These are phyloP conservation scores for Toxotes jaculatrix DNA, from an alignment of 2,113 vertebrate genomes.

Conservation along the genomic window DNA sequence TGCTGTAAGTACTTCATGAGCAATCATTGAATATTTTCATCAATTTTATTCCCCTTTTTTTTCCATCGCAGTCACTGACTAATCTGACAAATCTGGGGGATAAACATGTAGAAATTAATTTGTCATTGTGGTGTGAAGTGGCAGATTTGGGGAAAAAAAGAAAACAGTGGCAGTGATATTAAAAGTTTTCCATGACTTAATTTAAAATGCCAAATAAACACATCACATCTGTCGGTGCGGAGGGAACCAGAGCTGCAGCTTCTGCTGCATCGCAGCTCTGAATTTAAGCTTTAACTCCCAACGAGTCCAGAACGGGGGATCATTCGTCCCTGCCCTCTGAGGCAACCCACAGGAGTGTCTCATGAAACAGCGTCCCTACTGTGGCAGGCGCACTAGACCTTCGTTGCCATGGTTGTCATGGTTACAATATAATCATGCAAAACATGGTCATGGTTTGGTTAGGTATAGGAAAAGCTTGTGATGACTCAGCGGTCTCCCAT, in stretches of 20 bases:
- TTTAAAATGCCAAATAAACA: conserved; percentile 34
- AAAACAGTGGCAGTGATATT: conserved; percentile 26
- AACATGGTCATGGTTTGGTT: too few species aligned
- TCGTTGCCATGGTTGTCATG: too few species aligned
- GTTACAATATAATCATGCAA: too few species aligned
- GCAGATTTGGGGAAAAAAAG: conserved; percentile 20
- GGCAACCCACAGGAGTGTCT: too few species aligned
- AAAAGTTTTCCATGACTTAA: conserved; percentile 34
- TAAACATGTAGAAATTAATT: conserved; percentile 42
- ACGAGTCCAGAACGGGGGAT: too few species aligned
- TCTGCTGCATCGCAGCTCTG: background rate
- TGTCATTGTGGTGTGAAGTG: conserved; percentile 28
- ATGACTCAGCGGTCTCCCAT: too few species aligned
- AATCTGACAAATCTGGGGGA: conserved; percentile 46
- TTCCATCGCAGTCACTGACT: conserved; percentile 4
- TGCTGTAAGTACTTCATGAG: background rate
- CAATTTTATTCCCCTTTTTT: background rate
- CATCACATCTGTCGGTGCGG: conserved; percentile 30
- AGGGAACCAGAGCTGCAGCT: background rate
- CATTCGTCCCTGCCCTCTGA: too few species aligned
- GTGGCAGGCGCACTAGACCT: too few species aligned
- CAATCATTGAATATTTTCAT: conserved; percentile 7
- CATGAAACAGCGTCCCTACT: too few species aligned
- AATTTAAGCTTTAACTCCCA: background rate
- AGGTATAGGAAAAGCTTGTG: too few species aligned